phyloP scores from a whole-genome alignment of 2,113 vertebrate genomes.

The Phodopus roborovskii region DNA sequence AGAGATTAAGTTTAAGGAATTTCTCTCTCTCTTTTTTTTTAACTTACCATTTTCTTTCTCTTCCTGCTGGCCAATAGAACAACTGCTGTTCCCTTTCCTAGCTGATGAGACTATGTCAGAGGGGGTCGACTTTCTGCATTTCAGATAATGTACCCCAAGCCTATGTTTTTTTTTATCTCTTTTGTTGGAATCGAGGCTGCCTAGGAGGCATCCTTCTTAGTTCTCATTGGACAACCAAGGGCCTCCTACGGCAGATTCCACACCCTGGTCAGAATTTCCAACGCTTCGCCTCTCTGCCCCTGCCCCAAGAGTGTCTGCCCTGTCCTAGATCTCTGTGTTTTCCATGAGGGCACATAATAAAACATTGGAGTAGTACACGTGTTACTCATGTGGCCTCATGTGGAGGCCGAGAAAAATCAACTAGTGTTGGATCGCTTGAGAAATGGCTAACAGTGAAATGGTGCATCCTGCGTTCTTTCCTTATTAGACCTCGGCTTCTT shows the following conservation, averaged over 20 bases:
- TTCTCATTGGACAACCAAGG: neutral
- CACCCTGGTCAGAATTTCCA: neutral
- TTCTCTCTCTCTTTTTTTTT: neutral
- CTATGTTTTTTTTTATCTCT: neutral
- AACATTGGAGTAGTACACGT: neutral
- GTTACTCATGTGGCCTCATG: neutral
- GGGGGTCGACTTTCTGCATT: neutral
- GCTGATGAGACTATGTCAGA: slow-evolving; percentile 10
- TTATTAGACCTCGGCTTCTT: neutral
- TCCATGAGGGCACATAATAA: neutral
- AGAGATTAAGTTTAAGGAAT: slow-evolving; percentile 29
- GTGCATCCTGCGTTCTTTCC: neutral
- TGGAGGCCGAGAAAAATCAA: neutral
- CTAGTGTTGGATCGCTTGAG: neutral
- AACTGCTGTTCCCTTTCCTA: neutral
- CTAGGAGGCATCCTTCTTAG: neutral
- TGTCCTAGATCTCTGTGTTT: neutral
- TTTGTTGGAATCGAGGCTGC: neutral
- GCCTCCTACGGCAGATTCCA: neutral
- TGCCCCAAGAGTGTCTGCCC: neutral
- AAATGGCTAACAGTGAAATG: neutral
- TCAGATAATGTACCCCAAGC: neutral
- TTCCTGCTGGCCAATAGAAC: neutral
- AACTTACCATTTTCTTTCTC: neutral
- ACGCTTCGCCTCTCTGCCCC: neutral